Percentiles rank a stretch among this genome's conserved stretches.
These are phyloP conservation scores for Nebria salina DNA, from an alignment of 2,888 invertebrate genomes.

Conservation along the genomic window DNA sequence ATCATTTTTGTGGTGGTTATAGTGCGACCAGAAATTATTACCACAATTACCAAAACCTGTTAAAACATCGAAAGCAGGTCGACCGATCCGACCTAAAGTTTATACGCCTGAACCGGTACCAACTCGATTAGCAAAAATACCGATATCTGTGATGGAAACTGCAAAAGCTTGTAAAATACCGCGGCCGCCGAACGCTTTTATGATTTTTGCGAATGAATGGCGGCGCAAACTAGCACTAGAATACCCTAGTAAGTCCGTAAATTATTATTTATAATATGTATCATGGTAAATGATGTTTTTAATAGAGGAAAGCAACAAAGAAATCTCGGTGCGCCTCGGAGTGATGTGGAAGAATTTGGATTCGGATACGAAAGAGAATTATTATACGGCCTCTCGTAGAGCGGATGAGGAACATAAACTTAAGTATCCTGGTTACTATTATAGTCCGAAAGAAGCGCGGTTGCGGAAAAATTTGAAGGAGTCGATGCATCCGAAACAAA, in stretches of 20 bases:
- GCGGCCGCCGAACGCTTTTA: constrained; percentile 65
- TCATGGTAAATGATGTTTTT: constrained; percentile 21
- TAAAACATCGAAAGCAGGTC: constrained; percentile 39
- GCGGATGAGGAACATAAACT: constrained; percentile 62
- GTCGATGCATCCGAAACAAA: constrained; percentile 45
- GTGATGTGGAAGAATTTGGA: constrained; percentile 64
- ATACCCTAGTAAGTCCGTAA: constrained; percentile 57
- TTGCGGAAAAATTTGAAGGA: constrained; percentile 56
- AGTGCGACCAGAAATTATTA: constrained; percentile 17
- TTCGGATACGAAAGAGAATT: constrained; percentile 60
- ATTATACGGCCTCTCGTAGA: constrained; percentile 60
- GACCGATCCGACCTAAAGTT: constrained; percentile 35
- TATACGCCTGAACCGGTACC: constrained; percentile 9
- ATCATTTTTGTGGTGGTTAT: too few relatives aligned
- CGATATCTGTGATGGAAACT: constrained; percentile 5
- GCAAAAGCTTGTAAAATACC: constrained; percentile 56
- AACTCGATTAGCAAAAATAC: constrained; percentile 9
- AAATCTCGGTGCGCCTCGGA: constrained; percentile 64
- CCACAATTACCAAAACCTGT: constrained; percentile 17
- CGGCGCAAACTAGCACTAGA: constrained; percentile 62
- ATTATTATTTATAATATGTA: constrained; percentile 7
- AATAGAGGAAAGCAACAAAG: constrained; percentile 63
- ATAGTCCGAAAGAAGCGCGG: constrained; percentile 61
- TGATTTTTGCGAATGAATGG: constrained; percentile 66
- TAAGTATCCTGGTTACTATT: constrained; percentile 62